Evolutionary conservation across 2,888 invertebrate genomes (phyloP).

Genomic region (Cantharis flavilabris): DNA sequence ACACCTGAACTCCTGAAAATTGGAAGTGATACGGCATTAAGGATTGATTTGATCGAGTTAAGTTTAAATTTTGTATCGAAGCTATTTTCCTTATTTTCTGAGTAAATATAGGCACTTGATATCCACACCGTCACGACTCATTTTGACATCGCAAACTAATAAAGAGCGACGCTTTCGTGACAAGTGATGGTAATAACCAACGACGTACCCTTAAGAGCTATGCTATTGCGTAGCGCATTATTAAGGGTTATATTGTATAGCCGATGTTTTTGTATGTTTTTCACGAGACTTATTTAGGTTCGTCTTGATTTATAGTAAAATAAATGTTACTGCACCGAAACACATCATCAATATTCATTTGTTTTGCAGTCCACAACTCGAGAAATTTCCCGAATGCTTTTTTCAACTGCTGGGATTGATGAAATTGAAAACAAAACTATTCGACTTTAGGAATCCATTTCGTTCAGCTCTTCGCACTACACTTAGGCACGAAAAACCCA

Average conservation of each 20-base stretch:
- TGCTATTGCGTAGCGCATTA: slow-evolving; percentile 7
- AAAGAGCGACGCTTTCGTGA: slow-evolving; percentile 28
- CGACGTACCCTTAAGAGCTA: slow-evolving; percentile 25
- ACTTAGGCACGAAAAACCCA: not conserved
- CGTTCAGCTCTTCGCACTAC: not conserved
- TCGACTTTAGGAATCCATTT: not conserved
- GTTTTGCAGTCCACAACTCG: not conserved
- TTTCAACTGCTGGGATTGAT: not conserved
- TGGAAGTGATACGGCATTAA: not conserved
- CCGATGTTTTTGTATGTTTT: slow-evolving; percentile 2
- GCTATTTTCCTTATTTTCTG: not conserved
- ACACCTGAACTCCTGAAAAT: not conserved
- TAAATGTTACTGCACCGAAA: not conserved
- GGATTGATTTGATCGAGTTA: not conserved
- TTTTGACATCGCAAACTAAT: slow-evolving; percentile 21
- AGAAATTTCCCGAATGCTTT: not conserved
- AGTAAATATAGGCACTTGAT: not conserved
- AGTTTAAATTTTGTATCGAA: not conserved
- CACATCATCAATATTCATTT: not conserved
- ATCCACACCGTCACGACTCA: slow-evolving; percentile 10
- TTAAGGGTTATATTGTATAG: slow-evolving; percentile 6
- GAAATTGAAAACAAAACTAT: not conserved
- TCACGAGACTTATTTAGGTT: not conserved
- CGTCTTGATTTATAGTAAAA: not conserved
- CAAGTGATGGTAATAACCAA: slow-evolving; percentile 25